Base-by-base conservation (phyloP, 2,888 invertebrate species). In the Pyralis farinalis region DNA sequence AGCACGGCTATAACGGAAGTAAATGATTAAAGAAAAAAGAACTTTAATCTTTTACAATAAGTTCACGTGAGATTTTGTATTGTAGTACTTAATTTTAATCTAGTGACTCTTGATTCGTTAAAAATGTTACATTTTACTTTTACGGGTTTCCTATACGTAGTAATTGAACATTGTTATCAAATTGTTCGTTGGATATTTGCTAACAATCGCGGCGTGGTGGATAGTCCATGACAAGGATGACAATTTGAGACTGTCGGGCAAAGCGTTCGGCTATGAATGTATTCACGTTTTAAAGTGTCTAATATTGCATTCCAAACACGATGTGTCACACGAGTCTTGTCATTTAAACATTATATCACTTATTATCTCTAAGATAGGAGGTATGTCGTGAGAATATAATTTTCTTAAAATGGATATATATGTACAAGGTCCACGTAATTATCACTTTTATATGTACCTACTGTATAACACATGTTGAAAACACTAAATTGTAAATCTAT, bases 271-370 rank as follows among this genome's bases (percentile, higher is more conserved):
- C 38, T 41, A 41, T 43, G 45, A 36, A 43, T 58, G 46, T 58
- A 46, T 46, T 51, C 52, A 55, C 49, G 46, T 51, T 46, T 39
- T 47, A 63, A 16, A 42, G 47, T 58, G 55, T 61, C 51, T 60
- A 54, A 56, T 44, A 56, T 63, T 63, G 71, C 76, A 76, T 78
- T 78, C 76, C 75, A 71, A 56, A 57, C 42, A 45, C 36, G 32
- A 41, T 12, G 31, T 40, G 36, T 22, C 33, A 36, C 28, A 36
- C 42, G 42, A 43, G 22, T 31, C 21, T 37, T 46, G 48, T 49
- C 44, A 46, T 40, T 51, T 47, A 40, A 38, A 48, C 43, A 40
- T 41, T 44, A 30, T 40, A 43, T 39, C 30, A 39, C 32, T 40
- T 40, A 41, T 47, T 48, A 48, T 47, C 30, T 21, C 30, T 20